Base-by-base conservation (phyloP, 2,113 vertebrate genomes). In the Poecile atricapillus region DNA sequence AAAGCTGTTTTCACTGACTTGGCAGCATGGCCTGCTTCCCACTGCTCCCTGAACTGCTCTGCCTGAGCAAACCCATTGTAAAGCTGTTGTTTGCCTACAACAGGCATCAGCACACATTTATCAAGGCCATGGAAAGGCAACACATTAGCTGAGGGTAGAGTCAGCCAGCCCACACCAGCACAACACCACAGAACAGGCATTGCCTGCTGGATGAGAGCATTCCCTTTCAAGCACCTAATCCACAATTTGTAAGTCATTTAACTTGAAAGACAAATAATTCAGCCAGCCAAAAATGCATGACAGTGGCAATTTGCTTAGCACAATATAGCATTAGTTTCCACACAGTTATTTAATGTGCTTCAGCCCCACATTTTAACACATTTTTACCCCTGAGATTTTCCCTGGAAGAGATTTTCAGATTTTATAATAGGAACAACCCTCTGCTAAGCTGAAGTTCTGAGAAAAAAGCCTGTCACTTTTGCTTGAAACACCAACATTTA, bases 71-170 rank as follows among this genome's bases (percentile, higher is more conserved):
- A 93, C 39, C 89, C 68, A n/a, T 70, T 90, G 80, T 80, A 77
- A 92, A 94, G 94, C 90, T 87, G 63, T 56, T 95, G 86, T 95
- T 90, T 91, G 87, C 89, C 90, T 84, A 76, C 89, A 92, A 90
- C 53, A 78, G 74, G 78, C 78, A 95, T 73, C 91, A 85, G 81
- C 91, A 91, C 62, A 33, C 75, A 63, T 74, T 91, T 74, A 91
- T 55, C 93, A 47, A 62, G 91, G 91, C 91, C 95, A 76, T 2
- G 5, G 69, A 89, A 95, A 94, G 60, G 87, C 87, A 85, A 67
- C 15, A 5, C 58, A 10, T 68, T 50, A 84, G 76, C 81, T 2
- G 22, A 89, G 69, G 68, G 11, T 49, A 91, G 46, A 91, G 43
- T 77, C 78, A 94, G 78, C 41, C 91, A 93, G 87, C 87, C 91